These are phyloP conservation scores for Neotoma lepida DNA, from an alignment of 2,113 vertebrate genomes.

Conservation along the genomic window DNA sequence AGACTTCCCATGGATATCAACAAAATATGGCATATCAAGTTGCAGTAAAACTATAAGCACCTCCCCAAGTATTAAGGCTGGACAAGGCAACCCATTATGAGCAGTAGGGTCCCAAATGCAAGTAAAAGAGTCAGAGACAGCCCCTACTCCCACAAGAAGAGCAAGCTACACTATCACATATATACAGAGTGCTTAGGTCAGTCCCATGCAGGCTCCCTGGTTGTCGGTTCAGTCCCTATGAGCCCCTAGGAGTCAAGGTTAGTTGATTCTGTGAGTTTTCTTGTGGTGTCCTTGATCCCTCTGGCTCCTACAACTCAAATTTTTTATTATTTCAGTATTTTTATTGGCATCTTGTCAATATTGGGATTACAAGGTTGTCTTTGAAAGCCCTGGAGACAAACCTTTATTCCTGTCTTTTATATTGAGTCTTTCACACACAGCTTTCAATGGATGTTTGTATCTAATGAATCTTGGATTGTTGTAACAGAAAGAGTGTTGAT, in stretches of 20 bases:
- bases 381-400: neutral
- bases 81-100: neutral
- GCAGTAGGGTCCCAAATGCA: neutral
- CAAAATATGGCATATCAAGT: neutral
- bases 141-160: neutral
- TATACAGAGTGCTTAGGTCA: neutral
- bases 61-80: too few species aligned
- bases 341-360: neutral
- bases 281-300: neutral
- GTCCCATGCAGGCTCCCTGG: neutral
- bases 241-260: neutral
- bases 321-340: constrained; percentile 46
- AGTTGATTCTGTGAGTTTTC: neutral
- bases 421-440: neutral
- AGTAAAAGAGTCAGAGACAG: neutral
- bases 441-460: neutral
- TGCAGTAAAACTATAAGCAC: neutral
- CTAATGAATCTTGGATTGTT: neutral
- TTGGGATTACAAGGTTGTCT: neutral
- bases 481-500: neutral
- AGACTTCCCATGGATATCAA: neutral
- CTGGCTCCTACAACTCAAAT: neutral
- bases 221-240: neutral
- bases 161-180: neutral
- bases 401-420: neutral